Evolutionary conservation across 1,140 invertebrate species (phyloP).

Genomic region (Asobara japonica): DNA sequence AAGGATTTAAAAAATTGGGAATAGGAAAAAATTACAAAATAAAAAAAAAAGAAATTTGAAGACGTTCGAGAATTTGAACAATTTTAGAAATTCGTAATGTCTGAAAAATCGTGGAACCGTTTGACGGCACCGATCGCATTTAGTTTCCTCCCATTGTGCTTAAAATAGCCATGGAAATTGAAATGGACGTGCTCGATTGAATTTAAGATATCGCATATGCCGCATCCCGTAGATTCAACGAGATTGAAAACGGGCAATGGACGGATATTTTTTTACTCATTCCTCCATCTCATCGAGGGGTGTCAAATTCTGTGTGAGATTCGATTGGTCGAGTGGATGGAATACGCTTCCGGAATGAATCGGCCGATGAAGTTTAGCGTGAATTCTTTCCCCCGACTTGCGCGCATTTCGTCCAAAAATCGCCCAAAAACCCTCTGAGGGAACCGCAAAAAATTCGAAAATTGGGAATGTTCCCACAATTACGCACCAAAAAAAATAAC

Average conservation of each 20-base stretch:
- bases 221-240: conserved; percentile 59
- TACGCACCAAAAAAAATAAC: not conserved
- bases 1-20: too few relatives aligned
- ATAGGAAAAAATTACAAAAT: too few relatives aligned
- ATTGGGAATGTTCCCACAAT: too few relatives aligned
- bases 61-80: too few relatives aligned
- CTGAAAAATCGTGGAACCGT: too few relatives aligned
- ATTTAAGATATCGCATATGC: conserved; percentile 26
- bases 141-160: too few relatives aligned
- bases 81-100: too few relatives aligned
- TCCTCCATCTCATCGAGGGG: conserved; percentile 43
- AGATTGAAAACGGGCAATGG: conserved; percentile 61
- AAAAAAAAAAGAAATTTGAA: too few relatives aligned
- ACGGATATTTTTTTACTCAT: conserved; percentile 17
- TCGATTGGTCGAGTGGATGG: conserved; percentile 56
- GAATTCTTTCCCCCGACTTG: not conserved
- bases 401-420: not conserved
- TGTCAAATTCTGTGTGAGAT: conserved; percentile 67
- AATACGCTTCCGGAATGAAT: conserved; percentile 31
- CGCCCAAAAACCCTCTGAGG: not conserved
- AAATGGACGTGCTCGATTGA: not conserved
- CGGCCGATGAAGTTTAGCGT: not conserved
- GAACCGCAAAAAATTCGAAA: not conserved
- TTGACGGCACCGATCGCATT: too few relatives aligned
- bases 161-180: not conserved